Conservation (phyloP, 2,113 vertebrate genomes). For the Anthoscopus minutus region DNA sequence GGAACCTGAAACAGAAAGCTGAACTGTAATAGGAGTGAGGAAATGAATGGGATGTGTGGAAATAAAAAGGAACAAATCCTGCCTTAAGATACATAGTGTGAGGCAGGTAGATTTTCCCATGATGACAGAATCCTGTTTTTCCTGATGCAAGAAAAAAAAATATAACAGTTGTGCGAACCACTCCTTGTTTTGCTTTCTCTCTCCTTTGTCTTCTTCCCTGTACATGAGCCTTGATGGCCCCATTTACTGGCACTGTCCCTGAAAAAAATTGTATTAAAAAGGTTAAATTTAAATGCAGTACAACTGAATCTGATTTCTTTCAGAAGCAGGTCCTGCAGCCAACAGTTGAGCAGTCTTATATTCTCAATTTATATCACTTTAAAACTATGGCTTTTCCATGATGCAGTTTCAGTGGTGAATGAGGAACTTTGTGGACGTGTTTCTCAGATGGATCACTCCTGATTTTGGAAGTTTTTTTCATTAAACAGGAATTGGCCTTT, state of each 20-base stretch:
- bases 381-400: neutral
- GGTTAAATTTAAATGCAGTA: neutral
- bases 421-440: neutral
- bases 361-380: neutral
- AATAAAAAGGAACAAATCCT: conserved; percentile 21
- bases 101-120: neutral
- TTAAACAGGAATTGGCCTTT: neutral
- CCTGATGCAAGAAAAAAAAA: neutral
- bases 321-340: neutral
- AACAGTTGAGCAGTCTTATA: neutral
- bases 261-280: neutral
- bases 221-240: neutral
- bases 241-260: neutral
- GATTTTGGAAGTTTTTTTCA: neutral
- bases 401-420: neutral
- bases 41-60: neutral
- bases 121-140: neutral
- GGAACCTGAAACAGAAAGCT: neutral
- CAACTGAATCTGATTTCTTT: neutral
- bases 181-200: neutral
- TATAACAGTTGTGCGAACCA: neutral
- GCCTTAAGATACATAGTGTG: neutral
- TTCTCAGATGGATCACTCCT: neutral
- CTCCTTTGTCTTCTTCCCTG: neutral
- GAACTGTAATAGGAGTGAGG: neutral